Conservation (phyloP, 2,113 vertebrate genomes). For the Macroglossus sobrinus region DNA sequence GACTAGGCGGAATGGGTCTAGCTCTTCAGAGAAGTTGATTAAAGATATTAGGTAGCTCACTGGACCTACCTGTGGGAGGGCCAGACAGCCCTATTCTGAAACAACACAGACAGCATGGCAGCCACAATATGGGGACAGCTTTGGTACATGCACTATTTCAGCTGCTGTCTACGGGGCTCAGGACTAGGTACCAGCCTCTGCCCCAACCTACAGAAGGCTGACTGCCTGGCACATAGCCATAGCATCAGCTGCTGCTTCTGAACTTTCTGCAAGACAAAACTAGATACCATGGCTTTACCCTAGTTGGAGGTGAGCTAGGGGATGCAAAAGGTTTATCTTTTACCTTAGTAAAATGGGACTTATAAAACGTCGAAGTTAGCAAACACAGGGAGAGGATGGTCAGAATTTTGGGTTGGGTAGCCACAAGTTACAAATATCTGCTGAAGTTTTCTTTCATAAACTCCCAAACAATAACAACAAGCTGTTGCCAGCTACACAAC, state of each 20-base stretch:
- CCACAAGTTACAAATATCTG: neutral
- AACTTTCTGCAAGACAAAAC: neutral
- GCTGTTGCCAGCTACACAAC: neutral
- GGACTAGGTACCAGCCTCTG: neutral
- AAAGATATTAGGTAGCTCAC: neutral
- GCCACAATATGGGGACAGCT: neutral
- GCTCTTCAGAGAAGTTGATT: neutral
- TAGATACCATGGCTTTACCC: neutral
- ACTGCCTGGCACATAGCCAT: neutral
- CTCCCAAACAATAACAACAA: neutral
- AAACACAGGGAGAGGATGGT: neutral
- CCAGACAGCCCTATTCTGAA: neutral
- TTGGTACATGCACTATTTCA: neutral
- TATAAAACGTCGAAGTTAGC: neutral
- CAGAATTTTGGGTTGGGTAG: neutral
- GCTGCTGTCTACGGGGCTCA: neutral
- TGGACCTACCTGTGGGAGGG: neutral
- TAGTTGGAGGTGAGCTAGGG: neutral
- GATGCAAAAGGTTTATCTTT: neutral
- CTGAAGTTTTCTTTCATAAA: neutral
- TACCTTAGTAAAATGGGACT: neutral
- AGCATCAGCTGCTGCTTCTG: neutral
- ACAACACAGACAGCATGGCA: neutral
- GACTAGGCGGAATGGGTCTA: neutral
- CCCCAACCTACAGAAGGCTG: neutral